phyloP scores from a whole-genome alignment of 2,113 vertebrate species.

The western clawed frog (Xenopus tropicalis) region DNA sequence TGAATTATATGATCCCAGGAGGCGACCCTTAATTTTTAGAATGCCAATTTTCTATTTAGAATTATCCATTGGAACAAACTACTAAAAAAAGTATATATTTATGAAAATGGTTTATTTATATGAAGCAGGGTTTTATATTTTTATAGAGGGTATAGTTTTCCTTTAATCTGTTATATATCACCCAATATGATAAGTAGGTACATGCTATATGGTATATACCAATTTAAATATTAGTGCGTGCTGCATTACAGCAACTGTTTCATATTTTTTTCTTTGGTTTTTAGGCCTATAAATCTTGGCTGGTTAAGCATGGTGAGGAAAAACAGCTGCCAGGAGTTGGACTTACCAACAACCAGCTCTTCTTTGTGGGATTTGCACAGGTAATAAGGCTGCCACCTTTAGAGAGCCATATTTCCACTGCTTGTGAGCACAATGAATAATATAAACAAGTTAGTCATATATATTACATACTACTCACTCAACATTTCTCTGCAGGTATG shows the following conservation, averaged over 20 bases:
- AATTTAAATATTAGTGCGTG: background rate
- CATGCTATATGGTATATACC: no score
- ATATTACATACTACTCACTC: background rate
- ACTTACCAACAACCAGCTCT: conserved; percentile 92
- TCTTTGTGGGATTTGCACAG: conserved; percentile 97
- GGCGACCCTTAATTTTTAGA: no score
- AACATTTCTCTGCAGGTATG: conserved; percentile 74
- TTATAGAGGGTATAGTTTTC: no score
- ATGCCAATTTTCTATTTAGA: no score
- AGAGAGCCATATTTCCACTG: no score
- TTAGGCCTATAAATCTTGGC: conserved; percentile 87
- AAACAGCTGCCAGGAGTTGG: conserved; percentile 84
- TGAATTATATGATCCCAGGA: no score
- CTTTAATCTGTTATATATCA: no score
- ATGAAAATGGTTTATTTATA: no score
- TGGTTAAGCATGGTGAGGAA: conserved; percentile 81
- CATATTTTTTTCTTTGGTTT: background rate
- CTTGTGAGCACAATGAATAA: background rate
- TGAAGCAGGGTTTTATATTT: no score
- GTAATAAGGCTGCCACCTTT: conserved; percentile 63
- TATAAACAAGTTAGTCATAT: background rate
- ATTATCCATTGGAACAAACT: no score
- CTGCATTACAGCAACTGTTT: background rate
- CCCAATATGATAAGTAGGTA: no score
- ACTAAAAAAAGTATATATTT: no score